These are phyloP conservation scores for Schizotus pectinicornis DNA, from an alignment of 2,888 invertebrate genomes.

Conservation along the genomic window DNA sequence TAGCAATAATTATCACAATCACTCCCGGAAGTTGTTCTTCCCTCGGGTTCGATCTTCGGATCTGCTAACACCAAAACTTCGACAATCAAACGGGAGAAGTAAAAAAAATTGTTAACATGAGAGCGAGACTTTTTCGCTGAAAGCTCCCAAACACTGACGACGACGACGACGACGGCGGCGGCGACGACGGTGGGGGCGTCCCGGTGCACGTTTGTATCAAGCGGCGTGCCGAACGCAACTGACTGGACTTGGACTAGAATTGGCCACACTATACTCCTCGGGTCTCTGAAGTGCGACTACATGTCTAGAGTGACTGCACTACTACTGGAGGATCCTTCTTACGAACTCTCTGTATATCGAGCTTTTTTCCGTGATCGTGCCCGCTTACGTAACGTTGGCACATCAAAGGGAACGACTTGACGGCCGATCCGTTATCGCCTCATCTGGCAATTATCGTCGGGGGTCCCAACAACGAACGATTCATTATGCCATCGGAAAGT, in stretches of 20 bases:
- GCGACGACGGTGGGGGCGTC: conserved; percentile 11
- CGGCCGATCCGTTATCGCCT: not conserved
- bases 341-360: conserved; percentile 10
- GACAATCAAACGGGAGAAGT: too few relatives aligned
- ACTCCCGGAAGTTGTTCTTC: too few relatives aligned
- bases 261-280: conserved; percentile 22
- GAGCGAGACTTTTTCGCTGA: too few relatives aligned
- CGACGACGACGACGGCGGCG: conserved; percentile 2
- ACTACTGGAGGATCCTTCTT: conserved; percentile 3
- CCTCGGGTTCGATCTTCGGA: conserved; percentile 13
- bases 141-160: too few relatives aligned
- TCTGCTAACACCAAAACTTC: too few relatives aligned
- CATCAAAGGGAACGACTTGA: conserved; percentile 8
- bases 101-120: too few relatives aligned
- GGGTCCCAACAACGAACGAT: too few relatives aligned
- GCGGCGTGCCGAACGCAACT: conserved; percentile 49
- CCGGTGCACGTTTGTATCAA: conserved; percentile 42
- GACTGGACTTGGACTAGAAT: conserved; percentile 32
- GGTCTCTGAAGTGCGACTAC: conserved; percentile 19
- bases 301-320: conserved; percentile 19
- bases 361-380: conserved; percentile 2
- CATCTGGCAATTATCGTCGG: not conserved
- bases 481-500: too few relatives aligned
- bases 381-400: conserved; percentile 9
- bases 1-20: too few relatives aligned